phyloP scores from a whole-genome alignment of 1,140 invertebrate genomes.

The Proales similis region DNA sequence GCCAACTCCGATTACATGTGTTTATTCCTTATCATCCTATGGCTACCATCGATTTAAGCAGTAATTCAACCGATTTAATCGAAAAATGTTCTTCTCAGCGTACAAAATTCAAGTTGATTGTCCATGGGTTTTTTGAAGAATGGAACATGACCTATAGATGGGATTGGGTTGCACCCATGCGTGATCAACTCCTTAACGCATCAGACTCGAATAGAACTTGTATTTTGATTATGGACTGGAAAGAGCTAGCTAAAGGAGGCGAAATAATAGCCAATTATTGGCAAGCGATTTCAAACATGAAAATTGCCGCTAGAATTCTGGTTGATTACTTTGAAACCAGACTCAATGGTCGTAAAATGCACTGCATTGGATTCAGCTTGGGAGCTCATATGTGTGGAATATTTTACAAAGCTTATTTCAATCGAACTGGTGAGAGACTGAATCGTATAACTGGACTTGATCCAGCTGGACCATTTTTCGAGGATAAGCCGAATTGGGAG shows the following conservation, averaged over 20 bases:
- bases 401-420: slow-evolving; percentile 19
- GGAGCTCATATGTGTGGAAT: slow-evolving; percentile 37
- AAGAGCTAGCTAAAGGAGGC: slow-evolving; percentile 1
- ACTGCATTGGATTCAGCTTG: slow-evolving; percentile 37
- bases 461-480: slow-evolving; percentile 31
- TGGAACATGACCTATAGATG: slow-evolving; percentile 37
- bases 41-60: too few species aligned
- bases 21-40: too few species aligned
- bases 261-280: slow-evolving; percentile 27
- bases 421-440: not conserved
- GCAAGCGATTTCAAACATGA: slow-evolving; percentile 21
- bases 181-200: slow-evolving; percentile 1
- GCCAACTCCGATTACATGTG: too few species aligned
- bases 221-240: slow-evolving; percentile 26
- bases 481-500: not conserved
- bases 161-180: slow-evolving; percentile 34
- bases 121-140: slow-evolving; percentile 35
- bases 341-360: slow-evolving; percentile 32
- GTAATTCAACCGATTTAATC: too few species aligned
- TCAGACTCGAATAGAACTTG: not conserved
- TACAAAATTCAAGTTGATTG: slow-evolving; percentile 16
- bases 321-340: not conserved
- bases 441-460: slow-evolving; percentile 29
- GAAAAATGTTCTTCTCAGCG: too few species aligned
- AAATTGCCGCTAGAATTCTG: slow-evolving; percentile 1